Evolutionary conservation across 2,797 vertebrate species (phyloP).

Genomic region (Holocentrus rufus): DNA sequence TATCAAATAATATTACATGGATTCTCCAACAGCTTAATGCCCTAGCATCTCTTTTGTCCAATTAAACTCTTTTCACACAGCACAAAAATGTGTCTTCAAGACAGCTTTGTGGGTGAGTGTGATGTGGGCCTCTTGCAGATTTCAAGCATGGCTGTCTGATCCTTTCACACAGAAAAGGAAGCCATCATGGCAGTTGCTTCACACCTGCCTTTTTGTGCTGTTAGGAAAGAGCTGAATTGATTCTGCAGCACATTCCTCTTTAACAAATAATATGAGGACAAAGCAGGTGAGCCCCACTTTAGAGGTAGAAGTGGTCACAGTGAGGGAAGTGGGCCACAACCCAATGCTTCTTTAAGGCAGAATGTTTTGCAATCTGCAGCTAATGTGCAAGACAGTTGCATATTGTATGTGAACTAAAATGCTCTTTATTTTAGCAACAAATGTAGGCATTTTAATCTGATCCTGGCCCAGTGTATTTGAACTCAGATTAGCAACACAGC

Average conservation of each 20-base stretch:
- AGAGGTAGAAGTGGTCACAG: background rate
- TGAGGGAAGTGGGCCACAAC: constrained; percentile 8
- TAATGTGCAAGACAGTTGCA: background rate
- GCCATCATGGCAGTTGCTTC: background rate
- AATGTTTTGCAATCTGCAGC: background rate
- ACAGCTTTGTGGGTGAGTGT: background rate
- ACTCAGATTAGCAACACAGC: constrained; percentile 71
- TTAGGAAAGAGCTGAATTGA: constrained; percentile 1
- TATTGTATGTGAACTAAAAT: constrained; percentile 38
- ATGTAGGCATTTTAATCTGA: constrained; percentile 68
- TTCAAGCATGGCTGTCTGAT: background rate
- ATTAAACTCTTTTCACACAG: background rate
- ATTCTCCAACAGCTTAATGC: background rate
- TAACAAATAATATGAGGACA: background rate
- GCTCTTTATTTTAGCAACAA: constrained; percentile 51
- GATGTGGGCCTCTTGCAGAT: background rate
- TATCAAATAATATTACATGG: background rate
- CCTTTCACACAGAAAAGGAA: constrained; percentile 1
- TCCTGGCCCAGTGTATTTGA: constrained; percentile 53
- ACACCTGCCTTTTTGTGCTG: background rate
- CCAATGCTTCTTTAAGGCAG: background rate
- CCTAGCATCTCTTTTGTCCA: background rate
- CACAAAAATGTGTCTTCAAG: background rate
- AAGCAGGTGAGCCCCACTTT: background rate
- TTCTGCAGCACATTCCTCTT: background rate